Evolutionary conservation across 2,888 invertebrate species (phyloP), one percentile per base, ranked within the genome.

Genomic region (Sarcophaga caerulescens): DNA sequence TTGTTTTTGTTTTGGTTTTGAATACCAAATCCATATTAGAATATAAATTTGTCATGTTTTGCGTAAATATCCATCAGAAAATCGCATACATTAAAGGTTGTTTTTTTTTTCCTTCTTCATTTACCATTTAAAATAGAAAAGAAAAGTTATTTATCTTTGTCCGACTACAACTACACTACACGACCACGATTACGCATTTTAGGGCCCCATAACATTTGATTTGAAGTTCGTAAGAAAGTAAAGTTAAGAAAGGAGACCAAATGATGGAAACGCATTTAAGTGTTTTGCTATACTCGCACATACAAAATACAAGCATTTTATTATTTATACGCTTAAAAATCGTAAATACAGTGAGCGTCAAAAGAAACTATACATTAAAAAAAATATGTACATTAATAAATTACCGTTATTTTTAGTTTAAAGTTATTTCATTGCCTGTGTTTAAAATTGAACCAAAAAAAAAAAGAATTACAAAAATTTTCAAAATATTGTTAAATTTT

Each of bases 101-200:
- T 8, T 19, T 21, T 70, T 59, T 70, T 14, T 52, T 25, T 59
- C 35, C 35, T 35, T 35, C 35, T 35, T 35, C 10, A 35, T 35
- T 35, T 35, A 35, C 8, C 35, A 35, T 35, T 35, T 35, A 10
- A 35, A 35, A 8, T 19, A 25, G 21, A 66, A 70, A 35, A 10
- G 35, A 35, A 81, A 74, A 75, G 81, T 81, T 81, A 86, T 86
- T 86, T 86, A 86, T 86, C 84, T 84, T 81, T 70, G 74, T 83
- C 77, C 83, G 66, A 59, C 66, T 81, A 45, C 19, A 21, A 21
- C 19, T 12, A 71, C 52, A 66, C 35, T 35, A 35, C 25, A 35
- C 35, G 0, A 6, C 6, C 2, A 35, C 35, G 35, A 35, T 0
- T 35, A 35, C 35, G 45, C 66, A 35, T 76, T 62, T 63, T 65